Percentiles rank a stretch among this genome's conserved stretches.
phyloP scores from a whole-genome alignment of 2,113 vertebrate genomes.

The Prunella himalayana region DNA sequence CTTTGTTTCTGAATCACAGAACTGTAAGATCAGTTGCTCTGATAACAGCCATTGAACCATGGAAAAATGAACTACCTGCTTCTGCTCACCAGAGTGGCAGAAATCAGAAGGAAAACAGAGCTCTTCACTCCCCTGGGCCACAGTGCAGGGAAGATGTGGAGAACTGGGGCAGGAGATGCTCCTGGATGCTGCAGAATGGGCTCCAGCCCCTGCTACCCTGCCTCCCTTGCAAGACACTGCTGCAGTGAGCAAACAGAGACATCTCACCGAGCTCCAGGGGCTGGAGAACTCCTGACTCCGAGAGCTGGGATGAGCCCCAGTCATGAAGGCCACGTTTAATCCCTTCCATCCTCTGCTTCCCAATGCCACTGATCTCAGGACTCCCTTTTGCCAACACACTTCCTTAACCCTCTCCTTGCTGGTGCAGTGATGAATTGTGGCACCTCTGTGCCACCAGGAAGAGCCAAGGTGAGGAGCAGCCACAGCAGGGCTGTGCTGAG shows the following conservation, averaged over 20 bases:
- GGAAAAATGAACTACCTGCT: neutral
- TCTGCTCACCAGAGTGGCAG: neutral
- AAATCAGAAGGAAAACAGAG: accelerated
- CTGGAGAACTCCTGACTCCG: neutral
- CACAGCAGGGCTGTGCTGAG: neutral
- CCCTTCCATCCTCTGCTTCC: neutral
- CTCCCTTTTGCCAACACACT: neutral
- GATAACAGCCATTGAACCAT: neutral
- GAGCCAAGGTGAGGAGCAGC: neutral
- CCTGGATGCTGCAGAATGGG: neutral
- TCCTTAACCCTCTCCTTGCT: neutral
- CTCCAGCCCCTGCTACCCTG: neutral
- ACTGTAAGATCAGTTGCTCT: neutral
- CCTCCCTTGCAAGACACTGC: neutral
- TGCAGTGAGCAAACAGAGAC: accelerated
- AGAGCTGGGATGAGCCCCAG: neutral
- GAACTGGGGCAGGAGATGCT: neutral
- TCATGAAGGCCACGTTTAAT: neutral
- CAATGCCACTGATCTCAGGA: neutral
- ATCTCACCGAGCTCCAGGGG: neutral
- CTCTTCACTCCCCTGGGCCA: neutral
- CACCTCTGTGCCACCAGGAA: neutral
- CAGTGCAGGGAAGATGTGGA: accelerated
- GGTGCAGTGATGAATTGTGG: neutral
- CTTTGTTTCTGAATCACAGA: neutral